phyloP scores from a whole-genome alignment of 2,797 vertebrate genomes.

The Oophaga sylvatica region DNA sequence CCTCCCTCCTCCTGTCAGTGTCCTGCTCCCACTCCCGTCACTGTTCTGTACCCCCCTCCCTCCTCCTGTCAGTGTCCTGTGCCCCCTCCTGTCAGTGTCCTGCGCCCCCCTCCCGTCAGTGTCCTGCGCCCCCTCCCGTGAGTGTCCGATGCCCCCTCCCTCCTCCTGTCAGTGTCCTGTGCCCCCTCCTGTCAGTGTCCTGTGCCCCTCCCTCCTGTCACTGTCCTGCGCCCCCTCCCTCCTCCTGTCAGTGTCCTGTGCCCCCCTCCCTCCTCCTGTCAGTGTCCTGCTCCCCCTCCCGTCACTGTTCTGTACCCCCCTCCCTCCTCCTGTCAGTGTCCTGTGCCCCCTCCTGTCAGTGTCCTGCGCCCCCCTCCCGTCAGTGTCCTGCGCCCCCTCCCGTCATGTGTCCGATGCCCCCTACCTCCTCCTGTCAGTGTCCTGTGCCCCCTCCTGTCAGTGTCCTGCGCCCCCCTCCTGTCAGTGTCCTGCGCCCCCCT shows the following conservation, averaged over 20 bases:
- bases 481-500: not conserved
- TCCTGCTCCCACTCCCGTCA: not conserved
- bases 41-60: no score
- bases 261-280: not conserved
- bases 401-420: no score
- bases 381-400: not conserved
- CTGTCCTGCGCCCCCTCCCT: not conserved
- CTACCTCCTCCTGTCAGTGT: not conserved
- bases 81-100: no score
- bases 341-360: not conserved
- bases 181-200: no score
- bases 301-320: not conserved
- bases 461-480: not conserved
- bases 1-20: not conserved
- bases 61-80: no score
- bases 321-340: not conserved
- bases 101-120: no score
- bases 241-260: not conserved
- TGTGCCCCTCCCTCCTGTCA: not conserved
- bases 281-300: not conserved
- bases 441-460: not conserved
- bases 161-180: no score
- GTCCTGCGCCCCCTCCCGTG: no score
- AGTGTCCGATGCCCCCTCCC: no score
- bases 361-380: not conserved